phyloP scores from a whole-genome alignment of 2,888 invertebrate species.

The Euproctis similis region DNA sequence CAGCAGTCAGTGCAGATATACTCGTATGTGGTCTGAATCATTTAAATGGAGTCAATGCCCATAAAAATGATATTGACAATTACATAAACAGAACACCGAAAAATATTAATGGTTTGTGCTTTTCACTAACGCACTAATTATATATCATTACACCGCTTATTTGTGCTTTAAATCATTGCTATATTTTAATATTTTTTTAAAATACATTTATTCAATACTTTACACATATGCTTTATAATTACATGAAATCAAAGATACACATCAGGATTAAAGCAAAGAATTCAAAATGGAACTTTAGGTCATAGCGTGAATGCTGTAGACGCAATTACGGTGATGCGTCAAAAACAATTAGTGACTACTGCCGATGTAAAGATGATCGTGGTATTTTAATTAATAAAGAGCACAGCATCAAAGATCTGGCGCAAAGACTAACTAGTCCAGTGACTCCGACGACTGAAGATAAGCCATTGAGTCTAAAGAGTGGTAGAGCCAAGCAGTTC shows the following conservation, averaged over 20 bases:
- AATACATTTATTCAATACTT: too few relatives aligned
- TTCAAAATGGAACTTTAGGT: conserved; percentile 75
- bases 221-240: conserved; percentile 5
- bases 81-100: too few relatives aligned
- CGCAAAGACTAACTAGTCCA: conserved; percentile 87
- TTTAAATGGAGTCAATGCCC: conserved; percentile 33
- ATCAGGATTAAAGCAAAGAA: conserved; percentile 74
- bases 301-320: conserved; percentile 69
- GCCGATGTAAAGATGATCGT: conserved; percentile 76
- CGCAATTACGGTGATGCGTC: conserved; percentile 86
- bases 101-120: too few relatives aligned
- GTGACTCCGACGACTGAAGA: conserved; percentile 74
- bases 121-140: conserved; percentile 56
- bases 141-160: conserved; percentile 21
- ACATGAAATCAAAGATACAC: conserved; percentile 76
- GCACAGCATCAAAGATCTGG: conserved; percentile 91
- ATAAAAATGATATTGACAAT: conserved; percentile 41
- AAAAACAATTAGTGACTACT: conserved; percentile 78
- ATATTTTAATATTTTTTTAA: not conserved
- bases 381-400: conserved; percentile 84
- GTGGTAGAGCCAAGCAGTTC: too few relatives aligned
- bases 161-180: conserved; percentile 8
- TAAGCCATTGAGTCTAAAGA: too few relatives aligned
- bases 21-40: conserved; percentile 16
- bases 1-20: conserved; percentile 18